Base-by-base conservation (phyloP, 2,797 vertebrate genomes). In the Eospalax fontanierii region DNA sequence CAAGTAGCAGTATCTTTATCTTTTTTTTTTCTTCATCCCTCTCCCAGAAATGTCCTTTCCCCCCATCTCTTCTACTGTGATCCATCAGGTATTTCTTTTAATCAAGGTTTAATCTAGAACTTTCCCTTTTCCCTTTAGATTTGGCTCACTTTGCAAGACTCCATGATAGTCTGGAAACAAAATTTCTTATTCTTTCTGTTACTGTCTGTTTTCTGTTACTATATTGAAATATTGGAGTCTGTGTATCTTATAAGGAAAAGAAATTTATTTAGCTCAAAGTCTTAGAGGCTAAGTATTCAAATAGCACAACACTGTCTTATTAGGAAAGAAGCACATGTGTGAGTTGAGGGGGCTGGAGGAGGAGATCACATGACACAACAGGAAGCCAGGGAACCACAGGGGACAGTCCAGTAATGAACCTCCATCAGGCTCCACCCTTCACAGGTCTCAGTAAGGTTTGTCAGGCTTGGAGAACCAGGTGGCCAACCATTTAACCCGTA, bases 41-140 rank as follows among this genome's bases (percentile, higher is more conserved):
- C 21, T 78, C 10, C 50, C 46, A 4, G 10, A 66, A 78, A 54
- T 6, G 4, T 43, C 3, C 30, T 89, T 28, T 26, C 57, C 2
- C 11, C 50, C 68, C 35, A 66, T 24, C 85, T 15, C 12, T 90
- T 54, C 35, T 74, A 14, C 18, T 82, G 43, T 65, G 82, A 7
- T 85, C 65, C 76, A n/a, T 33, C 6, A 71, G 40, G 10, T 65
- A 33, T 11, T 7, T 78, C 15, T 86, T 95, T 94, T 85, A 46
- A 81, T 54, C 63, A 85, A 87, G 33, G n/a, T 28, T 88, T 88
- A 68, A 16, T 82, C 6, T 80, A 94, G 90, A 92, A 71, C 43
- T 88, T 90, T 50, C 40, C 30, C 40, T 73, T 93, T 66, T 71
- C 12, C 43, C 19, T 14, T 50, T 84, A 19, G 43, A 40, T 92